A percentile compares a stretch with the other conserved stretches of the same genome.
Conservation (phyloP, 2,113 vertebrate genomes). For the Patagioenas fasciata region DNA sequence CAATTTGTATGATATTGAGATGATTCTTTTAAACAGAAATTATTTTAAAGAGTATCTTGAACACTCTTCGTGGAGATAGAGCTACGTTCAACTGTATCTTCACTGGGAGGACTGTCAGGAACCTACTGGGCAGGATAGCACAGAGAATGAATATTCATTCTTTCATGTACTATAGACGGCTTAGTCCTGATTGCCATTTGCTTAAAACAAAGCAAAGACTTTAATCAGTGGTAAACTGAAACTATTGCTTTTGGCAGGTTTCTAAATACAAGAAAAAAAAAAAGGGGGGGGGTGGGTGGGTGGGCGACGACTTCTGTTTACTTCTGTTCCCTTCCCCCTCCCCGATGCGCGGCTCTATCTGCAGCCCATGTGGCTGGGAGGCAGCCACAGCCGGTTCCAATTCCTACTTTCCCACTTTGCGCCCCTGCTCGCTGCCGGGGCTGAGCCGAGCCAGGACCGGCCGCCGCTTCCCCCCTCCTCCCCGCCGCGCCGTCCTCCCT, state of each 20-base stretch:
- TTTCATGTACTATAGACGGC: not conserved
- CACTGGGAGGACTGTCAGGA: not conserved
- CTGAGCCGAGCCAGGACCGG: slow-evolving; percentile 61
- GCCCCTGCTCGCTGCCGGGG: slow-evolving; percentile 39
- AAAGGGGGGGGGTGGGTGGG: rapidly evolving
- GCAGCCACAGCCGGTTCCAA: slow-evolving; percentile 71
- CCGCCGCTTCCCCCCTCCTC: slow-evolving; percentile 61
- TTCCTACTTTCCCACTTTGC: slow-evolving; percentile 73
- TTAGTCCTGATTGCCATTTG: not conserved
- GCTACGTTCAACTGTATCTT: not conserved
- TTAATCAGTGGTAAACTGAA: not conserved
- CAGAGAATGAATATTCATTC: not conserved
- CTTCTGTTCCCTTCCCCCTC: not conserved
- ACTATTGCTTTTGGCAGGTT: not conserved
- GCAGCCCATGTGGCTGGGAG: not conserved
- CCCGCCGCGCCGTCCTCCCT: slow-evolving; percentile 31
- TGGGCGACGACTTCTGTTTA: not conserved
- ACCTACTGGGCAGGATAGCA: not conserved
- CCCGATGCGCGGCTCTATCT: not conserved
- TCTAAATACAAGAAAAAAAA: not conserved
- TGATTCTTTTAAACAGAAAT: not conserved
- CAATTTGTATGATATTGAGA: not conserved
- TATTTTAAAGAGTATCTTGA: not conserved
- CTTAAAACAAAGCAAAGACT: not conserved
- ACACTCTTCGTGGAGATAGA: not conserved